Base-by-base conservation (phyloP, 2,888 invertebrate genomes). In the Netelia inedita region DNA sequence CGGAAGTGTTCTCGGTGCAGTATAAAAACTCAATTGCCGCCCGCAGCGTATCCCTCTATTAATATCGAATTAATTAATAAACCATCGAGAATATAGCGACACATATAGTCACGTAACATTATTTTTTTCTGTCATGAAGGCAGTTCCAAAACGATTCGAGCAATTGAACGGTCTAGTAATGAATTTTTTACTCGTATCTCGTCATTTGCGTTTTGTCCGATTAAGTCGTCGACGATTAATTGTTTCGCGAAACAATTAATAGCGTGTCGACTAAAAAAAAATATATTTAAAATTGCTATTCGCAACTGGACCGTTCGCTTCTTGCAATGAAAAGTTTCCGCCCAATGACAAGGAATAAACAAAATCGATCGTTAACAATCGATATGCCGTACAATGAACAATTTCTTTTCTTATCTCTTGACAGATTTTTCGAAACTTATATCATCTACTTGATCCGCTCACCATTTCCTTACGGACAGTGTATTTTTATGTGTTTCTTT, bases 361-460 rank as follows among this genome's bases (percentile, higher is more conserved):
- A 14, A 46, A 46, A 46, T 46, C 35, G 35, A 35, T 35, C 6
- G 35, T 79, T 53, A 68, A 75, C 35, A 63, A 85, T 76, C 73
- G 76, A 75, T 68, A 59, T 65, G 55, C 35, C 35, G n/a, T 46
- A 79, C 28, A 69, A 65, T 79, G 43, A 63, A 81, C 75, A 75
- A 83, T 66, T 61, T 46, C 72, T 72, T 79, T 76, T 28, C 43
- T 63, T 55, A 71, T 75, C 73, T 75, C 63, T 82, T 69, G 80
- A 76, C 55, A 68, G 43, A 43, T 79, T 79, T 82, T 57, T 66
- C 83, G 87, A 87, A 88, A 87, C 83, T 86, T 86, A 87, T 86
- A 87, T 88, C 85, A 88, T 83, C 89, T 90, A 91, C 88, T 91
- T 91, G 91, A 89, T 91, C 91, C 91, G 89, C 91, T 91, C 90